These are phyloP conservation scores for Motacilla tschutschensis DNA, from an alignment of 2,113 vertebrate species.

Conservation along the genomic window DNA sequence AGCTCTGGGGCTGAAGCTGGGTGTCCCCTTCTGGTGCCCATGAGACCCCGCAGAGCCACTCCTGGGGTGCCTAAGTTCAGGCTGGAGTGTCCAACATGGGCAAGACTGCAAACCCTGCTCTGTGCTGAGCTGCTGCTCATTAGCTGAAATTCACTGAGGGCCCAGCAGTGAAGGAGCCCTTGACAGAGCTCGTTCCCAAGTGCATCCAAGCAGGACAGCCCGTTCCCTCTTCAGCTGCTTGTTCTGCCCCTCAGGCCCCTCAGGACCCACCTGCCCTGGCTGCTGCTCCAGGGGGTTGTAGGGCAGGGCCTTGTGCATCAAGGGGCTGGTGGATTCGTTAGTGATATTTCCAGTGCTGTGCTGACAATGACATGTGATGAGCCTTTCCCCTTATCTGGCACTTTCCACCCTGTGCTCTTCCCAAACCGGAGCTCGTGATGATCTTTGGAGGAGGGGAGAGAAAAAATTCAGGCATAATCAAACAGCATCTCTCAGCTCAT, in stretches of 20 bases:
- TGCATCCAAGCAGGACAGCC: not conserved
- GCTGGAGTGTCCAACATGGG: accelerated
- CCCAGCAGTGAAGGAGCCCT: not conserved
- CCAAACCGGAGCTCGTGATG: not conserved
- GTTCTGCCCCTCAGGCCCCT: not conserved
- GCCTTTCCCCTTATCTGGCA: constrained; percentile 46
- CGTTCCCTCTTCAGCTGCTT: not conserved
- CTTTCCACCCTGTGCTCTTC: constrained; percentile 7
- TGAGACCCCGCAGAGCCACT: not conserved
- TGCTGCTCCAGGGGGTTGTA: not conserved
- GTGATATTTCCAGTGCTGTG: constrained; percentile 26
- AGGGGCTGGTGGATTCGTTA: constrained; percentile 11
- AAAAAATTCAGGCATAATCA: constrained; percentile 9
- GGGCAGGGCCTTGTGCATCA: not conserved
- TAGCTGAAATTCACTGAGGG: not conserved
- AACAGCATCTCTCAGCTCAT: not conserved
- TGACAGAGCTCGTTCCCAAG: not conserved
- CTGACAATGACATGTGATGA: constrained; percentile 31
- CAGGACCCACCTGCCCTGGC: not conserved
- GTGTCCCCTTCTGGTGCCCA: accelerated
- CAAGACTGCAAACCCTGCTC: not conserved
- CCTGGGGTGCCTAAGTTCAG: not conserved
- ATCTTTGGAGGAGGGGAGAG: constrained; percentile 29
- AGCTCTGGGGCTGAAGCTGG: not conserved
- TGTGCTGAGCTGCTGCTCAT: not conserved